These are phyloP conservation scores for Corticium candelabrum DNA, from an alignment of 37 sponge, comb jelly and placozoan species.

Conservation along the genomic window DNA sequence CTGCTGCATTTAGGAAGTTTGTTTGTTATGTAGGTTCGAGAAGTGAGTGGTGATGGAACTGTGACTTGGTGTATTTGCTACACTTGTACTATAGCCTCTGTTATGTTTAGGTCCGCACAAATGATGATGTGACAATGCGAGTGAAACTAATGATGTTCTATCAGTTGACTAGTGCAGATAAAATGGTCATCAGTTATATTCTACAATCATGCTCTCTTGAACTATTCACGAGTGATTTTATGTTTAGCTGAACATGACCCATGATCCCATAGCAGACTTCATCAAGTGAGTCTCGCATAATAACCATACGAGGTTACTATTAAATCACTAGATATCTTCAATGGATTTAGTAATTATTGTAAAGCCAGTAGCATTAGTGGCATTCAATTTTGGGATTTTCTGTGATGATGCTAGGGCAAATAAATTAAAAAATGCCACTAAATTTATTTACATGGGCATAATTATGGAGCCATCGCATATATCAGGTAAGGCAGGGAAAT, in stretches of 20 bases:
- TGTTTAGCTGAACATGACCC: conserved; percentile 44
- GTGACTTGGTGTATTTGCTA: conserved; percentile 14
- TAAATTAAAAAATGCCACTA: no score
- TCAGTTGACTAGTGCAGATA: conserved; percentile 44
- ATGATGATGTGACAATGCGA: conserved; percentile 52
- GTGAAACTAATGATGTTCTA: conserved; percentile 81
- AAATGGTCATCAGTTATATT: conserved; percentile 53
- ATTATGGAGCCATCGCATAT: no score
- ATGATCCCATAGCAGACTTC: conserved; percentile 73
- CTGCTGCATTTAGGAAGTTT: no score
- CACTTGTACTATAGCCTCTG: no score
- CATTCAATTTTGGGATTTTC: no score
- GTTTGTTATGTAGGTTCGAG: background rate
- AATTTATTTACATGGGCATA: no score
- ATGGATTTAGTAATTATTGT: no score
- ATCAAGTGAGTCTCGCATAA: conserved; percentile 33
- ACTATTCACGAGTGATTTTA: background rate
- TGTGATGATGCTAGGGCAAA: no score
- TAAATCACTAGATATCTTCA: no score
- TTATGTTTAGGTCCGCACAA: conserved; percentile 56
- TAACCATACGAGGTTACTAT: background rate
- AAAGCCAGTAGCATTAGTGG: no score
- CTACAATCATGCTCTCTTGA: background rate
- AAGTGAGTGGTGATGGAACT: background rate
- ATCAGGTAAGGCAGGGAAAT: no score